Evolutionary conservation across 2,888 invertebrate species (phyloP), one percentile per base, ranked within the genome.

Genomic region (Octonoba sinensis): DNA sequence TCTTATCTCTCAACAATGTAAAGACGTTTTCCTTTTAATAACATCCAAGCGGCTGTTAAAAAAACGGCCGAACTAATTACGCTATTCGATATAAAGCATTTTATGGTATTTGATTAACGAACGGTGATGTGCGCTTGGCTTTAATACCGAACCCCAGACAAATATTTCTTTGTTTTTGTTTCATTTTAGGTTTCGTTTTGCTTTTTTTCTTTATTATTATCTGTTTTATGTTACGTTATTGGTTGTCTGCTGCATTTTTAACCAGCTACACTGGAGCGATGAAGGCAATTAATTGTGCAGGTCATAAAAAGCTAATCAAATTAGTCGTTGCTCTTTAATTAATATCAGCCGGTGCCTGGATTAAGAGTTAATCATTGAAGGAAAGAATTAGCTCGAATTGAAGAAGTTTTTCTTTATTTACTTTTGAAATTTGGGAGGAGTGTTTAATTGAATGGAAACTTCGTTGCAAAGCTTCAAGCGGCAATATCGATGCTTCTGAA

Each of bases 81-180:
- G 54, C 59, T 27, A 60, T 71, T 71, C 54, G 44, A 44, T 47
- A 22, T 46, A 64, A 64, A 73, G 64, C 56, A 46, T 56, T 70
- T 70, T 70, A 57, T 22, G 54, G 27, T 72, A 62, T 73, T 64
- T 64, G 73, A 54, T 73, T 73, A 73, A 64, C 54, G 51, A 51
- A 67, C 46, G 60, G 8, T 4, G 36, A 36, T 36, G 36, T 36
- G 3, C 36, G 27, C 36, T 36, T 36, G 36, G 36, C 11, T 36
- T 36, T 36, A 36, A 36, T 11, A 36, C 36, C 3, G 36, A 36
- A 11, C 36, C 36, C 36, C 3, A 27, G 6, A 27, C 36, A 36
- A 36, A 36, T 11, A 36, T 36, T 36, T 36, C 36, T 18, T 54
- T 54, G 2, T 18, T 54, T 54, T 54, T 15, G n/a, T n/a, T 54